Evolutionary conservation across 2,113 vertebrate genomes (phyloP), one percentile per base, ranked within the genome.

Genomic region (Lampris incognitus): DNA sequence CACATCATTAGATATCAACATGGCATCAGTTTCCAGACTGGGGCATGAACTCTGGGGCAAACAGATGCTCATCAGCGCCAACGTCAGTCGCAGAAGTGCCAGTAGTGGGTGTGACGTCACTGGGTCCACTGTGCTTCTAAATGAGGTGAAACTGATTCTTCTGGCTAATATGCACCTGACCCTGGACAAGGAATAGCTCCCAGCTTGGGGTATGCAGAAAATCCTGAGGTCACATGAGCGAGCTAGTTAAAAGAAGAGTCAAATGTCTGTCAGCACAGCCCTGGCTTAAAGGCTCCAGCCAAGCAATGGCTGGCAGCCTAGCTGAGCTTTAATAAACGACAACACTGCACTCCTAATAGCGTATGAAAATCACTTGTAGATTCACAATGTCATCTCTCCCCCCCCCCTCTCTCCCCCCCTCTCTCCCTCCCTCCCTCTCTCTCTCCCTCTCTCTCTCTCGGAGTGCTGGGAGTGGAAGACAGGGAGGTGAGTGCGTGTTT

Each of bases 1-100:
- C 81, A 89, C 91, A 94, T 94, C 90, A 94, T 94, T 94, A 94
- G 92, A 94, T 93, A 93, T 90, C 89, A 92, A 90, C 89, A 87
- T 87, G 84, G 84, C 88, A 90, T 92, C 90, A 91, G 88, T 92
- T 82, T 89, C 50, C 42, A 72, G 76, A 78, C 80, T 51, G 52
- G 8, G 70, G 77, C 66, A 51, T 87, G 89, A 94, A 90, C 92
- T 84, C 59, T 1, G 52, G 85, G 78, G 88, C 88, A 82, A 85
- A 87, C 83, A 86, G 88, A 88, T 44, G 79, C 86, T 92, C 89
- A 86, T 90, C 89, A 85, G 74, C 46, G 63, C 9, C 36, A 40
- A 64, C n/a, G 69, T 85, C 69, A 48, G 74, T 74, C 74, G 77
- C 74, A 72, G 79, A 37, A 38, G 69, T 72, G 60, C 59, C 36